Evolutionary conservation across 2,888 invertebrate genomes (phyloP), one percentile per base, ranked within the genome.

Genomic region (Diadromus collaris): DNA sequence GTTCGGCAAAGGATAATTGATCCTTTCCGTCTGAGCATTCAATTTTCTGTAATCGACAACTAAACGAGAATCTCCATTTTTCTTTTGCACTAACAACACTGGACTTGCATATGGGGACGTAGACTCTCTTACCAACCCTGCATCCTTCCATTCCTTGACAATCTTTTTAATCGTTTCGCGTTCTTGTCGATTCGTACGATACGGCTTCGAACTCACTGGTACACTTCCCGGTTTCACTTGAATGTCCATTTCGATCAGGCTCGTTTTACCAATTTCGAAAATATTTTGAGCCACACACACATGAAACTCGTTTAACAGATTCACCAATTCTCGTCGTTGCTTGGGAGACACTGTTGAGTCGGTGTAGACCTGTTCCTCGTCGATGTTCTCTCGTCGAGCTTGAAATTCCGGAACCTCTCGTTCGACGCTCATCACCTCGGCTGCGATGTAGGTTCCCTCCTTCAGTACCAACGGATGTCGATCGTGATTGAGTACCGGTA

Each of bases 11-110:
- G 81, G 81, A 44, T 61, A 82, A 10, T 79, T 38, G 1, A 79
- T 68, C 6, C 74, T 46, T 10, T 78, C 76, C 0, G 82, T 82
- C 10, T 78, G 78, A 0, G 64, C 61, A 32, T 83, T 83, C 13
- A 80, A 58, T 38, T 63, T 61, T 10, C 81, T 73, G 34, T 80
- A 84, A 56, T 84, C 83, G 0, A 82, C 70, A 7, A 81, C 83
- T 13, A 83, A 51, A 16, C 83, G 79, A 2, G 74, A 60, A 34
- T 82, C 80, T n/a, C 83, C 82, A 10, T 34, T 70, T n/a, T 79
- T 81, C 32, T 82, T 82, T 5, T 60, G 61, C 0, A 84, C 76
- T 7, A 83, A n/a, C 5, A 84, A 58, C 3, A 78, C 83, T 1
- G 83, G 83, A 68, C 79, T 83, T 6, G 82, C 77, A 13, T 76